These are phyloP conservation scores for Phaethornis superciliosus DNA, from an alignment of 2,113 vertebrate genomes.

Conservation along the genomic window DNA sequence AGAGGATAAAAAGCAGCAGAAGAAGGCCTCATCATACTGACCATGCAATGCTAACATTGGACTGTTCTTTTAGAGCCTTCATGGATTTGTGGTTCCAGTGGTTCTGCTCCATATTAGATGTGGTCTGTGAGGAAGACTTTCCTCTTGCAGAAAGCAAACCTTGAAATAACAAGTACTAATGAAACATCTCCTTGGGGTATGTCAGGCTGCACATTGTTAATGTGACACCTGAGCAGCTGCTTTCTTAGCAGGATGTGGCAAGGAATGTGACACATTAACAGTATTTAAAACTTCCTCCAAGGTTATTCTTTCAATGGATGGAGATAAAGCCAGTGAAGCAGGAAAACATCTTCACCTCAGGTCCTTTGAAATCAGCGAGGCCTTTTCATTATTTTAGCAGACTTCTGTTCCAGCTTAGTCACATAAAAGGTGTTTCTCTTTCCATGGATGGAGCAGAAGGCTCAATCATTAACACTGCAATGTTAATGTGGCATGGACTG, in stretches of 20 bases:
- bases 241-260: not conserved
- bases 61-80: not conserved
- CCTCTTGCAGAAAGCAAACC: not conserved
- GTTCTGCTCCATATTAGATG: not conserved
- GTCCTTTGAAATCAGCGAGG: not conserved
- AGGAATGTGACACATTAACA: not conserved
- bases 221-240: not conserved
- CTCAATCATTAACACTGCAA: not conserved
- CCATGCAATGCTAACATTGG: not conserved
- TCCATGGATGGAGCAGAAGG: not conserved
- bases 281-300: not conserved
- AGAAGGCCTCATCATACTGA: not conserved
- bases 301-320: not conserved
- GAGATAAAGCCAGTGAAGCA: not conserved
- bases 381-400: not conserved
- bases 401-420: not conserved
- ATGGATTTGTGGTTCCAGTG: not conserved
- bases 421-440: not conserved
- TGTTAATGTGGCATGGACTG: not conserved
- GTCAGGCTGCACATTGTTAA: not conserved
- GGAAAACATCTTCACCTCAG: not conserved
- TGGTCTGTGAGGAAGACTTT: not conserved
- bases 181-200: not conserved
- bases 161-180: not conserved
- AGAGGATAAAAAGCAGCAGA: not conserved